Evolutionary conservation across 2,797 vertebrate species (phyloP).

Genomic region (Coregonus sp.): DNA sequence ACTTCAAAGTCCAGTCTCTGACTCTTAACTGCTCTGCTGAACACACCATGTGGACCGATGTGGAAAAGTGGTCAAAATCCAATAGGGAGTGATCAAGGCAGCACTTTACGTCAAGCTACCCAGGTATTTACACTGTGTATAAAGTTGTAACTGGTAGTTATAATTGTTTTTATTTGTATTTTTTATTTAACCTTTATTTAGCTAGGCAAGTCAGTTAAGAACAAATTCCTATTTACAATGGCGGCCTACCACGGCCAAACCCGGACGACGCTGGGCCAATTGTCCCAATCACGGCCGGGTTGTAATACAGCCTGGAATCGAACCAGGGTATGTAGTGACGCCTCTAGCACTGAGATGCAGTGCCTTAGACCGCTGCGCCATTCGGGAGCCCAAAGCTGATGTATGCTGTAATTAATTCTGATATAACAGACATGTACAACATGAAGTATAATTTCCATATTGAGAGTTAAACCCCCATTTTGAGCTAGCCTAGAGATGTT

Average conservation of each 20-base stretch:
- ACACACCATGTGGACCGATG: not conserved
- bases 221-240: no score
- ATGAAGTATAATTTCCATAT: not conserved
- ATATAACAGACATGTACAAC: not conserved
- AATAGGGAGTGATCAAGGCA: not conserved
- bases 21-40: constrained; percentile 3
- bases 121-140: not conserved
- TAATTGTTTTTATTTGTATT: not conserved
- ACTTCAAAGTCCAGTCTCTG: not conserved
- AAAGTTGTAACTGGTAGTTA: not conserved
- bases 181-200: no score
- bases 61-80: not conserved
- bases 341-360: no score
- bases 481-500: not conserved
- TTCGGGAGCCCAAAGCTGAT: not conserved
- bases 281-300: no score
- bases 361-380: no score
- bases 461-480: not conserved
- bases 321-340: no score
- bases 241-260: no score
- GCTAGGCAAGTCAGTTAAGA: no score
- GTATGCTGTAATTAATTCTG: not conserved
- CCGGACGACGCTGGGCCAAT: no score
- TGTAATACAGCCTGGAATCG: no score
- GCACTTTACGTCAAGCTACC: not conserved